These are phyloP conservation scores for Clitarchus hookeri DNA, from an alignment of 2,888 invertebrate genomes.

Conservation along the genomic window DNA sequence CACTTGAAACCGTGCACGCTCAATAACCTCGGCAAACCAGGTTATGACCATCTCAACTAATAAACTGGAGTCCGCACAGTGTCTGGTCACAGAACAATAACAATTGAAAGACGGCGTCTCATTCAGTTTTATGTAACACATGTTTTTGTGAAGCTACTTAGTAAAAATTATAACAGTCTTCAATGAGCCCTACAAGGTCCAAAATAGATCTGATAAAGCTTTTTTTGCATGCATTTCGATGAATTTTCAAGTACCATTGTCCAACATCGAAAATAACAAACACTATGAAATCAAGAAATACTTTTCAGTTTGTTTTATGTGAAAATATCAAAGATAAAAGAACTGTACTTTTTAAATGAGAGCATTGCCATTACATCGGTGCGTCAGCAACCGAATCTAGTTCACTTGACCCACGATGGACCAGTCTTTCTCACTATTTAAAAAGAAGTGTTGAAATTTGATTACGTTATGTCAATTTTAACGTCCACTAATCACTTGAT, in stretches of 20 bases:
- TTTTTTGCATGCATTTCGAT: constrained; percentile 7
- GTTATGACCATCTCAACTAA: constrained; percentile 9
- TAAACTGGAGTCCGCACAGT: background rate
- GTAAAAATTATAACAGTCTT: constrained; percentile 1
- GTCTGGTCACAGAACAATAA: constrained; percentile 14
- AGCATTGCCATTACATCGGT: background rate
- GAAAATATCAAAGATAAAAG: constrained; percentile 9
- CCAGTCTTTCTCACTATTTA: constrained; percentile 14
- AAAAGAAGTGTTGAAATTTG: background rate
- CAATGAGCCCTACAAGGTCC: background rate
- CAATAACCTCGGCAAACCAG: background rate
- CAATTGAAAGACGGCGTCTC: constrained; percentile 1
- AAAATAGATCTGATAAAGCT: background rate
- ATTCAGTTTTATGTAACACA: constrained; percentile 14
- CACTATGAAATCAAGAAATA: constrained; percentile 8
- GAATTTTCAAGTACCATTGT: constrained; percentile 14
- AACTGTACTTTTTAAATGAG: constrained; percentile 2
- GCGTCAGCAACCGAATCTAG: background rate
- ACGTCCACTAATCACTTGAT: background rate
- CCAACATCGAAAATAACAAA: constrained; percentile 14
- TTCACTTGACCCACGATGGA: background rate
- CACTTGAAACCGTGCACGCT: background rate
- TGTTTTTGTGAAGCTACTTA: constrained; percentile 4
- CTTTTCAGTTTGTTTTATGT: background rate
- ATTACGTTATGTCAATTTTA: constrained; percentile 1